A percentile compares a stretch with the other conserved stretches of the same genome.
Evolutionary conservation across 1,140 invertebrate genomes (phyloP).

Genomic region (Panulirus ornatus): DNA sequence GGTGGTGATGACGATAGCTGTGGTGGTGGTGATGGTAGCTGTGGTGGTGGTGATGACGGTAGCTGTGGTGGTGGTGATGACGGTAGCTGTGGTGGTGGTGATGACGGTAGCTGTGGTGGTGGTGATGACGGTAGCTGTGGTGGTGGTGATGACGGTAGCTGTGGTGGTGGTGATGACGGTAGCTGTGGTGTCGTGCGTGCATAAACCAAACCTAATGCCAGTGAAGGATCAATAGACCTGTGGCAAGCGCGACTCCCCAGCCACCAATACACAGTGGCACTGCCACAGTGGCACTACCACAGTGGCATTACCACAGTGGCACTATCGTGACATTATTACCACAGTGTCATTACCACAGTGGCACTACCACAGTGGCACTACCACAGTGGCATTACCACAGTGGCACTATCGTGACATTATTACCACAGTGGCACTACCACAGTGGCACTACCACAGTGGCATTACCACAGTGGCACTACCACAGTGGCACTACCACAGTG

Average conservation of each 20-base stretch:
- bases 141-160: neutral
- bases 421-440: too few species aligned
- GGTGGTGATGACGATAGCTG: neutral
- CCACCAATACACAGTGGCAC: neutral
- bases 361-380: too few species aligned
- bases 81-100: too few species aligned
- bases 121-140: neutral
- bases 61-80: neutral
- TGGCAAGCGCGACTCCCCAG: constrained; percentile 3
- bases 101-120: neutral
- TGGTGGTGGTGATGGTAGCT: neutral
- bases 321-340: too few species aligned
- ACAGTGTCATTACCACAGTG: neutral
- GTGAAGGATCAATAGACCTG: constrained; percentile 38
- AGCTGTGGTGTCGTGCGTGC: constrained; percentile 8
- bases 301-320: too few species aligned
- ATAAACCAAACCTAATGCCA: constrained; percentile 46
- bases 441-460: neutral
- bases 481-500: too few species aligned
- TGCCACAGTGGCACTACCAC: neutral
- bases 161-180: neutral
- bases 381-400: too few species aligned
- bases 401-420: neutral
- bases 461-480: neutral
- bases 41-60: neutral